Conservation (phyloP, 2,113 vertebrate genomes). For the Nesospiza acunhae region DNA sequence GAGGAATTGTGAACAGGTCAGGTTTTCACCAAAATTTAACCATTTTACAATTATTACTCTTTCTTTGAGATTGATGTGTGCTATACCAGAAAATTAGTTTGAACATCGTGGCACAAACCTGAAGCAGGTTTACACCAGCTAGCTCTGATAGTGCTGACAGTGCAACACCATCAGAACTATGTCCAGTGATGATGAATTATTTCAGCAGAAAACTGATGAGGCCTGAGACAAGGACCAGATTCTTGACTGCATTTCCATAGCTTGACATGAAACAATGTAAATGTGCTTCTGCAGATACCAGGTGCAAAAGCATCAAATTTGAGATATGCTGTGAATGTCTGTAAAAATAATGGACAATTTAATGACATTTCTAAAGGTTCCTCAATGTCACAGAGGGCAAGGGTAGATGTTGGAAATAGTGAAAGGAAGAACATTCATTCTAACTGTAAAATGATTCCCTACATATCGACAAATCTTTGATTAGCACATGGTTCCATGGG, state of each 20-base stretch:
- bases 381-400: neutral
- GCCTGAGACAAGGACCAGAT: neutral
- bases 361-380: neutral
- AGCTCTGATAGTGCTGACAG: neutral
- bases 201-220: neutral
- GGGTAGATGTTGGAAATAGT: neutral
- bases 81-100: neutral
- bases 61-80: neutral
- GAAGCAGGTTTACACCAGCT: neutral
- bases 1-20: neutral
- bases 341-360: neutral
- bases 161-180: neutral
- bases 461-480: neutral
- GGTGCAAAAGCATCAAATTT: neutral
- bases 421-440: neutral
- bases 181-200: neutral
- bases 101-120: neutral
- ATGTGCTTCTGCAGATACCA: neutral
- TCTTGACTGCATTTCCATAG: neutral
- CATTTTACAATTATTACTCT: rapidly evolving
- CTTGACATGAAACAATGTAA: neutral
- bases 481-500: neutral
- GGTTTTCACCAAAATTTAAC: neutral
- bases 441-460: neutral
- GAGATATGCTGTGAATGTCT: neutral